Evolutionary conservation across 2,797 vertebrate species (phyloP).

Genomic region (Notoglanidium macrostoma): DNA sequence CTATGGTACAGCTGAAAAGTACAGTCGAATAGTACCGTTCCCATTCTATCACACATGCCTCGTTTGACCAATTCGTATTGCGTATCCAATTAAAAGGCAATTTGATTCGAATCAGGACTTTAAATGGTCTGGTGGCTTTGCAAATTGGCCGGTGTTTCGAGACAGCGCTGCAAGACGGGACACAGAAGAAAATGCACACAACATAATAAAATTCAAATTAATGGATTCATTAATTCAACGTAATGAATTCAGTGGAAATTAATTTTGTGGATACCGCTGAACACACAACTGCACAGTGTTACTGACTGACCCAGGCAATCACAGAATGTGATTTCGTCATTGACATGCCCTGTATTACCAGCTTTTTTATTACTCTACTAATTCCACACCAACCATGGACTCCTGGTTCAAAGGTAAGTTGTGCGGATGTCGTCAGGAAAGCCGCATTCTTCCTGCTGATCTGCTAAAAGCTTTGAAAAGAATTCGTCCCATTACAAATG

Average conservation of each 20-base stretch:
- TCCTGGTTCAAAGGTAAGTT: constrained; percentile 7
- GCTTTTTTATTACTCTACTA: background rate
- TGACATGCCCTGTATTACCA: background rate
- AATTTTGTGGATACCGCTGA: constrained; percentile 53
- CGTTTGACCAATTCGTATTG: constrained; percentile 62
- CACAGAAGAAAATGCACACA: constrained; percentile 60
- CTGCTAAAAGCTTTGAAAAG: background rate
- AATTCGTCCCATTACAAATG: background rate
- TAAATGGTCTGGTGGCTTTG: constrained; percentile 67
- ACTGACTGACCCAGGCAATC: constrained; percentile 14
- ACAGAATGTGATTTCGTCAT: too few species aligned
- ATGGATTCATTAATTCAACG: constrained; percentile 49
- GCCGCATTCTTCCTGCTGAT: background rate
- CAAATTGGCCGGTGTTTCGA: constrained; percentile 64
- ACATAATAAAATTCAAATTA: constrained; percentile 53
- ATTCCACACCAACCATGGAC: background rate
- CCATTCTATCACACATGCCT: constrained; percentile 56
- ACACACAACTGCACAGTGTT: constrained; percentile 40
- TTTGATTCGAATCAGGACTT: constrained; percentile 69
- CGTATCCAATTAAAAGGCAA: constrained; percentile 73
- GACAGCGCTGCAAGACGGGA: constrained; percentile 54
- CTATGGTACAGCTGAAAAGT: background rate
- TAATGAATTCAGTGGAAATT: constrained; percentile 53
- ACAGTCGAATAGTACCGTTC: background rate
- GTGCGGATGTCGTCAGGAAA: too few species aligned